A percentile compares a stretch with the other conserved stretches of the same genome.
Conservation (phyloP, 2,888 invertebrate genomes). For the Orchesella flavescens region DNA sequence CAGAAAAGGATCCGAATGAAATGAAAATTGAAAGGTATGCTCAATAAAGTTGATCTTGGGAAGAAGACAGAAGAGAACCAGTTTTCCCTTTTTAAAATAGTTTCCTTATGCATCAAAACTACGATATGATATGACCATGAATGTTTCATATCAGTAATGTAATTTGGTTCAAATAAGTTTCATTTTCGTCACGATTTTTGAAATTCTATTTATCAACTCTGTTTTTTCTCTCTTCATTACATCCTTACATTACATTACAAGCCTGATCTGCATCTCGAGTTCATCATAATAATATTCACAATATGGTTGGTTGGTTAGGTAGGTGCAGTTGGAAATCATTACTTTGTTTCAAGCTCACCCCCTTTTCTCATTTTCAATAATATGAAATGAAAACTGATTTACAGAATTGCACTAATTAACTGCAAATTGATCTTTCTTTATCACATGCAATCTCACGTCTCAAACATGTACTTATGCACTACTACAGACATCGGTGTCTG, state of each 20-base stretch:
- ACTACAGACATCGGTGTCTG: neutral
- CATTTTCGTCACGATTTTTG: constrained; percentile 52
- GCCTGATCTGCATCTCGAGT: neutral
- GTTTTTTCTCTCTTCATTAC: neutral
- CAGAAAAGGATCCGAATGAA: neutral
- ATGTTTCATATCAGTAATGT: constrained; percentile 3
- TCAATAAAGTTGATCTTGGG: constrained; percentile 23
- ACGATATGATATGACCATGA: neutral
- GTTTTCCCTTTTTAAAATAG: constrained; percentile 44
- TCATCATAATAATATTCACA: neutral
- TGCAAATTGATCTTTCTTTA: constrained; percentile 57
- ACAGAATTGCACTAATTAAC: constrained; percentile 62
- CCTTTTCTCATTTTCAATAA: constrained; percentile 8
- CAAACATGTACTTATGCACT: neutral
- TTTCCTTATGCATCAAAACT: constrained; percentile 7
- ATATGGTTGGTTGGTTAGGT: neutral
- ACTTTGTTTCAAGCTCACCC: constrained; percentile 18
- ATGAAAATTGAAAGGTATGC: constrained; percentile 3
- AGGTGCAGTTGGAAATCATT: constrained; percentile 17
- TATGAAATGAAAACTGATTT: constrained; percentile 54
- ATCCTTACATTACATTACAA: constrained; percentile 24
- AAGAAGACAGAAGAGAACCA: constrained; percentile 30
- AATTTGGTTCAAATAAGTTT: constrained; percentile 46
- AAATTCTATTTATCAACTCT: constrained; percentile 47
- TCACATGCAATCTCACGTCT: neutral